phyloP scores from a whole-genome alignment of 1,140 invertebrate species.

The Helicoverpa armigera region DNA sequence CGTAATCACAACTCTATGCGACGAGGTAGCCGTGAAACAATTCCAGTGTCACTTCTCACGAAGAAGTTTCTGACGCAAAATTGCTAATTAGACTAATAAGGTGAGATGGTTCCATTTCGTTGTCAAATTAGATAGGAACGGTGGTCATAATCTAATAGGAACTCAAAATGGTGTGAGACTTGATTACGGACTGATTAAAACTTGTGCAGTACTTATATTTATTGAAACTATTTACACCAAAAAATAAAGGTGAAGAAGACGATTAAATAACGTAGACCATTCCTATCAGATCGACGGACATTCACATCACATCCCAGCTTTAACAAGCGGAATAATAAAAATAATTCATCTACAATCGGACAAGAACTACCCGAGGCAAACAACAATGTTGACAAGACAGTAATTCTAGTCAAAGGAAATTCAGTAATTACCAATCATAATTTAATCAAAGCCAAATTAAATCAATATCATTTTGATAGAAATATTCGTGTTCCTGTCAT shows the following conservation, averaged over 20 bases:
- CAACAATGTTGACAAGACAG: neutral
- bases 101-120: too few relatives aligned
- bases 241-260: neutral
- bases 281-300: neutral
- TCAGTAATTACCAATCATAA: neutral
- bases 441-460: slow-evolving; percentile 7
- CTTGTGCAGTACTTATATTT: too few relatives aligned
- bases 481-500: neutral
- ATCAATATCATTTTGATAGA: slow-evolving; percentile 1
- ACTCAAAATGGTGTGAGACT: too few relatives aligned
- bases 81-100: too few relatives aligned
- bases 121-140: too few relatives aligned
- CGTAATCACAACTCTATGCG: neutral
- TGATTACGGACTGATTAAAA: too few relatives aligned
- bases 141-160: too few relatives aligned
- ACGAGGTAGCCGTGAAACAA: too few relatives aligned
- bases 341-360: neutral
- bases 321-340: slow-evolving; percentile 1
- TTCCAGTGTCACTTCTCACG: too few relatives aligned
- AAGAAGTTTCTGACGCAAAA: too few relatives aligned
- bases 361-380: neutral
- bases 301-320: neutral
- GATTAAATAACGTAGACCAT: neutral
- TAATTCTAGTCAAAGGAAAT: too few relatives aligned
- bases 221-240: too few relatives aligned